Conservation (phyloP, 2,888 invertebrate genomes). For the Agrochola lota region DNA sequence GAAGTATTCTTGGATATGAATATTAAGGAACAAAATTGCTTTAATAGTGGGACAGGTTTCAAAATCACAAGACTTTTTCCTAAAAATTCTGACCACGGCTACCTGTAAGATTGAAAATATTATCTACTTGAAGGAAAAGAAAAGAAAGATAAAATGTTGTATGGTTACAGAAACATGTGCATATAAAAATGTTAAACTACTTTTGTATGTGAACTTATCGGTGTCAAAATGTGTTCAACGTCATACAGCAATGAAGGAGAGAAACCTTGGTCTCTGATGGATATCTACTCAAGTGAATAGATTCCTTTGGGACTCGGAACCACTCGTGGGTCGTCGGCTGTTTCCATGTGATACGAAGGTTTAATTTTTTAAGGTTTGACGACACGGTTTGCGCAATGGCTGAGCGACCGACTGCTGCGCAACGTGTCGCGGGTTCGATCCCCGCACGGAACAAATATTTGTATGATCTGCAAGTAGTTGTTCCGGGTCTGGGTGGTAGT, state of each 20-base stretch:
- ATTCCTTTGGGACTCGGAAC: constrained; percentile 18
- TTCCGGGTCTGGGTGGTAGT: too few relatives aligned
- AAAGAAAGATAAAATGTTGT: neutral
- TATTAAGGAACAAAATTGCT: too few relatives aligned
- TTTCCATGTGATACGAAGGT: constrained; percentile 30
- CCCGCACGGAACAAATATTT: too few relatives aligned
- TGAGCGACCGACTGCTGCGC: too few relatives aligned
- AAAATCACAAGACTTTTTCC: neutral
- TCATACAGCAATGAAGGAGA: neutral
- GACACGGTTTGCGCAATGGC: too few relatives aligned
- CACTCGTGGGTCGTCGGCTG: constrained; percentile 36
- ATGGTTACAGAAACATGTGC: neutral
- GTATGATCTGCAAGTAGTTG: too few relatives aligned
- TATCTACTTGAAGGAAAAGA: neutral
- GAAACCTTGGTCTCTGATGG: constrained; percentile 10
- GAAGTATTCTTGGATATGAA: neutral
- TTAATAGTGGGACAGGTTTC: neutral
- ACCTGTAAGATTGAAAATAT: neutral
- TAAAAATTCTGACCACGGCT: neutral
- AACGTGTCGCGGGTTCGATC: too few relatives aligned
- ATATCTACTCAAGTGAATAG: constrained; percentile 12
- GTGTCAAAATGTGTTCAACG: neutral
- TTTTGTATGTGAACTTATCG: neutral
- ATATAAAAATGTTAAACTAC: neutral
- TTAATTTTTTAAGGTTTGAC: too few relatives aligned